These are phyloP conservation scores for Anolis sagrei DNA, from an alignment of 2,113 vertebrate genomes.

Conservation along the genomic window DNA sequence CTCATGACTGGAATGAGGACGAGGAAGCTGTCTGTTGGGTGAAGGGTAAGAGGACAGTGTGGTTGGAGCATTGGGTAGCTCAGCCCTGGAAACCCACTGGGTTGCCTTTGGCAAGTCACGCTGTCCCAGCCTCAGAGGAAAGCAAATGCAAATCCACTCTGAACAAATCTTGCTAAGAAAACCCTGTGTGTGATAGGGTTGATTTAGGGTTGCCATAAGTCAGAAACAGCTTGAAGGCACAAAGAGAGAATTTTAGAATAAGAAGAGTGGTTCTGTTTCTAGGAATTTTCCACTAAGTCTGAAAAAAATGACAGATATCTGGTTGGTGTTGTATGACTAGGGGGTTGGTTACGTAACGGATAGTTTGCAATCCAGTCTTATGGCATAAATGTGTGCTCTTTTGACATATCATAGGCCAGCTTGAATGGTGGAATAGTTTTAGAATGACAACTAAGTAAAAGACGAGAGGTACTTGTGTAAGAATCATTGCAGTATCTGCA, in stretches of 20 bases:
- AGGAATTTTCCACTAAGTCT: not conserved
- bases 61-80: too few species aligned
- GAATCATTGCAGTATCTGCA: too few species aligned
- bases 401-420: not conserved
- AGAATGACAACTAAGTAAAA: too few species aligned
- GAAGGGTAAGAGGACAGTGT: not conserved
- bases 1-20: not conserved
- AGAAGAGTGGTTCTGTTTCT: not conserved
- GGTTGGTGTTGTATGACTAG: not conserved
- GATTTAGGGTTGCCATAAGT: too few species aligned
- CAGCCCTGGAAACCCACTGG: too few species aligned
- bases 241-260: not conserved
- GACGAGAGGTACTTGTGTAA: too few species aligned
- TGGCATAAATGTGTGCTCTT: not conserved
- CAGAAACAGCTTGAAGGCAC: too few species aligned
- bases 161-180: too few species aligned
- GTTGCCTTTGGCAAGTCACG: too few species aligned
- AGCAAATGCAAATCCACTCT: too few species aligned
- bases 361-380: not conserved
- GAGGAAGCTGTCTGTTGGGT: not conserved
- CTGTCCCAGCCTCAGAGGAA: too few species aligned
- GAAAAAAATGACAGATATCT: not conserved
- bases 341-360: not conserved
- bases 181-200: too few species aligned
- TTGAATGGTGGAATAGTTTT: not conserved